These are phyloP conservation scores for Rhynchotus rufescens DNA, from an alignment of 2,797 vertebrate species.

Conservation along the genomic window DNA sequence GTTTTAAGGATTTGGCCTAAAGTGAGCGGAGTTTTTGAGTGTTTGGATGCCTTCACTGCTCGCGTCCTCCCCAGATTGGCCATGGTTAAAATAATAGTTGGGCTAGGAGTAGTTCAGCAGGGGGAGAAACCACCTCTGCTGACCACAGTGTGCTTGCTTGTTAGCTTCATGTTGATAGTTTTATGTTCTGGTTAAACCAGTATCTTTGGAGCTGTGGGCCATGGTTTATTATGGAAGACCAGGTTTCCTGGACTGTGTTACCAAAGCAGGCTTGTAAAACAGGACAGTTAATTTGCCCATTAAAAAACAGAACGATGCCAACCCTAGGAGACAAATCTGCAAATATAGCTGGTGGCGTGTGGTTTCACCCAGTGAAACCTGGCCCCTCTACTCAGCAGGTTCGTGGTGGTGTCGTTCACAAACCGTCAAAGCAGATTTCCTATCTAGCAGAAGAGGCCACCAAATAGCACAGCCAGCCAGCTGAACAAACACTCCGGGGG, in stretches of 20 bases:
- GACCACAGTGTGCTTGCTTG: not conserved
- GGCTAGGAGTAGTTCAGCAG: not conserved
- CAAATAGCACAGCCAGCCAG: not conserved
- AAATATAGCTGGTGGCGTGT: not conserved
- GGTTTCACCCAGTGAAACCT: not conserved
- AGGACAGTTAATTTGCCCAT: not conserved
- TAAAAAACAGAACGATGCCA: not conserved
- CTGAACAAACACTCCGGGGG: not conserved
- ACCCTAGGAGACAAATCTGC: not conserved
- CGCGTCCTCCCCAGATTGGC: accelerated
- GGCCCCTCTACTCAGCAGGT: not conserved
- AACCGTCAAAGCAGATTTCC: not conserved
- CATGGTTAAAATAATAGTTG: not conserved
- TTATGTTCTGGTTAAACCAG: not conserved
- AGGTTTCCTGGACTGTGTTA: not conserved
- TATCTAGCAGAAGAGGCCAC: not conserved
- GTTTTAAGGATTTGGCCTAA: not conserved
- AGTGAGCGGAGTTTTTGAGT: not conserved
- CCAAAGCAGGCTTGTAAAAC: not conserved
- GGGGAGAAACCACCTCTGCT: not conserved
- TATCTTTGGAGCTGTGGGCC: not conserved
- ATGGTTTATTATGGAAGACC: not conserved
- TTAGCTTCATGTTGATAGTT: not conserved
- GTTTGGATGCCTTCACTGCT: not conserved
- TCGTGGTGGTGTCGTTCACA: not conserved